Conservation (phyloP, 1,140 invertebrate species). For the Brachionus rotundiformis region DNA sequence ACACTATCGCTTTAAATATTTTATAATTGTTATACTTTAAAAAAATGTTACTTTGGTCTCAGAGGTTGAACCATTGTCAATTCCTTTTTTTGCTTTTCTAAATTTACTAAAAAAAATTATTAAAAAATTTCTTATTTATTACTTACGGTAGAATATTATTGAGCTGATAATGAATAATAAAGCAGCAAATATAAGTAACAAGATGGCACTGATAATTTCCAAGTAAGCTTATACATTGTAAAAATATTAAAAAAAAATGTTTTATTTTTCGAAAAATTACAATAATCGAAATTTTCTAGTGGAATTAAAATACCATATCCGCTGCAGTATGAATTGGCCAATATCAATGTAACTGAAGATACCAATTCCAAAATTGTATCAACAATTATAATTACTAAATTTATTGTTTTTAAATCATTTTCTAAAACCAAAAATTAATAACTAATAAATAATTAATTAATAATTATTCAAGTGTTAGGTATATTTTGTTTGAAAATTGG, state of each 20-base stretch:
- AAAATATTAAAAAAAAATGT: background rate
- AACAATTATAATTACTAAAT: background rate
- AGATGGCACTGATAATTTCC: background rate
- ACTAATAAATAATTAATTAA: no score
- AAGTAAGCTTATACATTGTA: slow-evolving; percentile 22
- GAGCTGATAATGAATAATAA: slow-evolving; percentile 22
- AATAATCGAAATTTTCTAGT: slow-evolving; percentile 15
- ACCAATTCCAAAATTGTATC: background rate
- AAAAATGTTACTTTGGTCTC: background rate
- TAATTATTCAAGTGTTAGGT: no score
- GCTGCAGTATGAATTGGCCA: slow-evolving; percentile 18
- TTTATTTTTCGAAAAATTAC: background rate
- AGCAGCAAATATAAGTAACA: background rate
- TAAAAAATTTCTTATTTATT: background rate
- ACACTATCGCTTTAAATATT: slow-evolving; percentile 1
- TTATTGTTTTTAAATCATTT: slow-evolving; percentile 12
- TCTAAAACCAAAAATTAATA: background rate
- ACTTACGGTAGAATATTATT: slow-evolving; percentile 31
- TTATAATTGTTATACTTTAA: background rate
- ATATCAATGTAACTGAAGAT: background rate
- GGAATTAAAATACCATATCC: background rate
- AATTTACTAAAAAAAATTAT: background rate
- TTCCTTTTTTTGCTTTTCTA: background rate
- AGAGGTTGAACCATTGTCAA: background rate
- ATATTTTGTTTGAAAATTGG: no score